Base-by-base conservation (phyloP, 2,113 vertebrate species). In the Percopsis transmontana region DNA sequence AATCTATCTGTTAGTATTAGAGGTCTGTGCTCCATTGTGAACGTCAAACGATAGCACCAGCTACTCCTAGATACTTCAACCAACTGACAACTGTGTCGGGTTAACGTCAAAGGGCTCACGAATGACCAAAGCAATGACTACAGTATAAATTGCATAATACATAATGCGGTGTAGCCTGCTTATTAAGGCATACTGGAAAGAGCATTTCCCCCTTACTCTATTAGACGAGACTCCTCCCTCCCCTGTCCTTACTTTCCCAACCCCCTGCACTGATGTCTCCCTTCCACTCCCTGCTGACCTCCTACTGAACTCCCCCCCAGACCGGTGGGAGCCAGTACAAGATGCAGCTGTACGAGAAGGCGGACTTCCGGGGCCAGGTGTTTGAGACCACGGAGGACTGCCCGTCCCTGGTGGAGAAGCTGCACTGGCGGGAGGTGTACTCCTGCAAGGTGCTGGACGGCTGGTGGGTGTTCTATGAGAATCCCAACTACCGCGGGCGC, bases 401-500 rank as follows among this genome's bases (percentile, higher is more conserved):
- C 50, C 93, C 96, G 55, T 96, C 95, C 0, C 50, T 95, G 56
- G 87, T 92, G 91, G 95, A 98, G 55, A 94, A 93, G 50, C 94
- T 94, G 80, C 94, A 91, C 80, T 85, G 93, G 87, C 88, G 92
- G 1, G 96, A 98, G 85, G 90, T 98, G 69, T 89, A 96, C 1
- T 96, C 96, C 81, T 96, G 93, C 77, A 95, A 95, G 84, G 93
- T 99, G 65, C 82, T 91, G 59, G 95, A 95, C 0, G 95, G 96
- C 0, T 93, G 89, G 85, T 98, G 96, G 96, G 89, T 97, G 66
- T 95, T 97, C 91, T 97, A 95, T 0, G 96, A 99, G 85, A 93
- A 95, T 0, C 93, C 95, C 76, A 96, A 95, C 89, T 98, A 94
- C 90, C 92, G 89, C 0, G 96, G 96, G 20, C 87, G 93, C 65